Evolutionary conservation across 2,113 vertebrate species (phyloP).

Genomic region (Lophius piscatorius): DNA sequence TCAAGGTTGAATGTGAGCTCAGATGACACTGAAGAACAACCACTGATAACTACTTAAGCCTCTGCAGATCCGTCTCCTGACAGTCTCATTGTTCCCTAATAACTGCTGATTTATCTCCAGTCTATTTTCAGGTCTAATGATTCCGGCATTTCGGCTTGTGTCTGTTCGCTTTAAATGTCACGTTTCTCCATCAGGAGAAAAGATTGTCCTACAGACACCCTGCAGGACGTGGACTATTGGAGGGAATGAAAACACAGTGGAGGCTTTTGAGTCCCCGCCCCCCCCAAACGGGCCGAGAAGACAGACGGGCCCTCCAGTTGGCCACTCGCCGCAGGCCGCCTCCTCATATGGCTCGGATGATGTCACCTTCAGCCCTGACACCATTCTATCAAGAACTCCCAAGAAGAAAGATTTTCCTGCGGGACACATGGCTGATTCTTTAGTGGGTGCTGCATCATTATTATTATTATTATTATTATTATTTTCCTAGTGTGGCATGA

Average conservation of each 20-base stretch:
- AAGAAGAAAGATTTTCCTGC: conserved; percentile 15
- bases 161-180: no score
- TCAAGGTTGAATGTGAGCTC: conserved; percentile 12
- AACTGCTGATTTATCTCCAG: background rate
- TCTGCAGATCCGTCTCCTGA: background rate
- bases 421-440: background rate
- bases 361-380: conserved; percentile 46
- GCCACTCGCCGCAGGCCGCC: conserved; percentile 47
- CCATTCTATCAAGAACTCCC: conserved; percentile 47
- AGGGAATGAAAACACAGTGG: no score
- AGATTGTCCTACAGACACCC: no score
- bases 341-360: conserved; percentile 65
- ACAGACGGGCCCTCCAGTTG: conserved; percentile 67
- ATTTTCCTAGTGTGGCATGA: no score
- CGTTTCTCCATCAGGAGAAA: no score
- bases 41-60: conserved; percentile 9
- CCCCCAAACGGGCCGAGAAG: background rate
- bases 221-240: conserved; percentile 32
- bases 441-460: background rate
- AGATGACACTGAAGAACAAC: conserved; percentile 6
- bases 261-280: no score
- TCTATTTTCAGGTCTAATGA: background rate
- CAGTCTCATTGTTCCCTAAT: no score
- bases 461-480: no score
- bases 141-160: no score